Conservation (phyloP, 1,140 invertebrate genomes). For the Drosophila nasuta region DNA sequence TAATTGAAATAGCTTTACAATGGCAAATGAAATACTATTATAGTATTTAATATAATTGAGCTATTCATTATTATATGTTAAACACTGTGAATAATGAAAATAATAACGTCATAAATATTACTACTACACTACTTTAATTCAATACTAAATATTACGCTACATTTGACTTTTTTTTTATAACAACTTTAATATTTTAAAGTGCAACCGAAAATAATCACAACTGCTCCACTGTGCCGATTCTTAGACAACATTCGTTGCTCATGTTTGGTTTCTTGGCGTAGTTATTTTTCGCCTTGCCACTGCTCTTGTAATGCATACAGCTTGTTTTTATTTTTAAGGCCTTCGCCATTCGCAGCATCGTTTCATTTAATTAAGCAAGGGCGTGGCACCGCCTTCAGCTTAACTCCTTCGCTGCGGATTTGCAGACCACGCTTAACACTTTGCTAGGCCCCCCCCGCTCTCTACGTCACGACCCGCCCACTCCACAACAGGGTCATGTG, state of each 20-base stretch:
- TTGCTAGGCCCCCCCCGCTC: not conserved
- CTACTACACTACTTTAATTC: not conserved
- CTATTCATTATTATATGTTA: too few species aligned
- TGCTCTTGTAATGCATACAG: conserved; percentile 27
- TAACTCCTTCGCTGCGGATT: conserved; percentile 64
- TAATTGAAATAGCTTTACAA: not conserved
- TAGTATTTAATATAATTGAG: too few species aligned
- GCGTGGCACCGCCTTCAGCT: conserved; percentile 43
- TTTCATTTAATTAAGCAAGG: conserved; percentile 74
- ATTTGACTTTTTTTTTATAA: too few species aligned
- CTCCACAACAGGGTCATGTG: conserved; percentile 14
- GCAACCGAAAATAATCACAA: too few species aligned
- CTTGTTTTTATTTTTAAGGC: conserved; percentile 49
- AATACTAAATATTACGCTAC: not conserved
- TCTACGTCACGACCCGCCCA: too few species aligned
- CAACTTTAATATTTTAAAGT: not conserved
- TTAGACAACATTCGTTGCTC: conserved; percentile 11
- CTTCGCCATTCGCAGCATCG: conserved; percentile 45
- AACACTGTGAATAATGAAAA: too few species aligned
- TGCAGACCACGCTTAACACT: conserved; percentile 38
- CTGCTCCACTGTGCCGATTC: conserved; percentile 14
- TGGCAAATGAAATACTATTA: too few species aligned
- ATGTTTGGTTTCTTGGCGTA: conserved; percentile 12
- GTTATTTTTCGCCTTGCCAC: conserved; percentile 10
- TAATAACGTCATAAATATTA: too few species aligned